These are phyloP conservation scores for Eulemur albifrons DNA, from an alignment of 2,797 vertebrate species.

Conservation along the genomic window DNA sequence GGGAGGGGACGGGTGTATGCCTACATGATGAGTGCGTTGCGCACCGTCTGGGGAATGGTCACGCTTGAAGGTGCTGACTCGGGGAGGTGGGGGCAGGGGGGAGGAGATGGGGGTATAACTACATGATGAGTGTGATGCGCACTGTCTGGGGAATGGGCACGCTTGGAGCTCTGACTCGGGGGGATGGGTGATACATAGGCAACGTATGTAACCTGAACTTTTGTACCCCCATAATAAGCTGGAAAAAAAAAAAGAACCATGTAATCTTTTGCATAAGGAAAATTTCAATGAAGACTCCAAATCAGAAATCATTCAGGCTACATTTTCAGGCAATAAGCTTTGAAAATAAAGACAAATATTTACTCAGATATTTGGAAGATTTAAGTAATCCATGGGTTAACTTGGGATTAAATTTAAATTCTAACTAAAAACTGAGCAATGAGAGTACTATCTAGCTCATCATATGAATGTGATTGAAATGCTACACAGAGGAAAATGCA, in stretches of 20 bases:
- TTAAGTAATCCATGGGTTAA: neutral
- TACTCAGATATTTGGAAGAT: constrained; percentile 17
- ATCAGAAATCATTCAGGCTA: neutral
- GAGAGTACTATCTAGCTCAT: neutral
- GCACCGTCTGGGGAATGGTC: too few relatives aligned
- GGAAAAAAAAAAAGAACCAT: neutral
- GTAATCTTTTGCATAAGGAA: neutral
- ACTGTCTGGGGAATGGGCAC: too few relatives aligned
- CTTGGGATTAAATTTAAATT: constrained; percentile 25
- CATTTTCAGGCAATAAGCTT: neutral
- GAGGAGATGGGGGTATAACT: too few relatives aligned
- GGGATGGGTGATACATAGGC: too few relatives aligned
- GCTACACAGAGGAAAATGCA: neutral
- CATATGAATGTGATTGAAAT: neutral
- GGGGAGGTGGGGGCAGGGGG: too few relatives aligned
- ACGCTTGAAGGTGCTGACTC: too few relatives aligned
- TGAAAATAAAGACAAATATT: constrained; percentile 10
- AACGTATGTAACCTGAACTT: too few relatives aligned
- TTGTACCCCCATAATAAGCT: too few relatives aligned
- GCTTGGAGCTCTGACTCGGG: too few relatives aligned
- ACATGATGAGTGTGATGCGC: too few relatives aligned
- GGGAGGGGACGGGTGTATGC: too few relatives aligned
- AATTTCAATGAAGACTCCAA: neutral
- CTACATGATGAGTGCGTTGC: too few relatives aligned
- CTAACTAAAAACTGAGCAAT: constrained; percentile 7